These are phyloP conservation scores for Steromphala cineraria DNA, from an alignment of 2,888 invertebrate species.

Conservation along the genomic window DNA sequence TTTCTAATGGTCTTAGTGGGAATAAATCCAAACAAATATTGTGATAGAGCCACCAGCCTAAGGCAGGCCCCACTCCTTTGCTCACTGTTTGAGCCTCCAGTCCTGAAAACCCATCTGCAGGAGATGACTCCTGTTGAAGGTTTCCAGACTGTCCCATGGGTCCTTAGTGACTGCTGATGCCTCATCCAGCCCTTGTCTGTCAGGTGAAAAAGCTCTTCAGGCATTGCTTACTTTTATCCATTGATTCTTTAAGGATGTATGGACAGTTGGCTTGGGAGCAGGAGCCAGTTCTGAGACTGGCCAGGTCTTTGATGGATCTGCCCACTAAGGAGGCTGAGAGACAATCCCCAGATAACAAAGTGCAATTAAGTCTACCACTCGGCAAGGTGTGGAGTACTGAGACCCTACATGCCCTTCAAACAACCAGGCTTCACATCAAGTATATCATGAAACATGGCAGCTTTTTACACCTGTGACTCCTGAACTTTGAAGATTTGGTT, in stretches of 20 bases:
- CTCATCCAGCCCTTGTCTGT: background rate
- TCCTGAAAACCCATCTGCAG: background rate
- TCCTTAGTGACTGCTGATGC: constrained; percentile 4
- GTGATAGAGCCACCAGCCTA: constrained; percentile 22
- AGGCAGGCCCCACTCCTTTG: background rate
- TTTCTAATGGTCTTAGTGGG: constrained; percentile 22
- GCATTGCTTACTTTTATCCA: constrained; percentile 11
- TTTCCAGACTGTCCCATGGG: constrained; percentile 3
- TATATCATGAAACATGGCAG: background rate
- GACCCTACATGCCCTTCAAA: background rate
- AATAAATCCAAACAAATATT: constrained; percentile 23
- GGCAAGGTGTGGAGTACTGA: background rate
- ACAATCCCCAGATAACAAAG: constrained; percentile 1
- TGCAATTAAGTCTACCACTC: constrained; percentile 5
- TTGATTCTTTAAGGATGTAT: background rate
- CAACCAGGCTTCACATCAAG: background rate
- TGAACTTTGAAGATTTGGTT: background rate
- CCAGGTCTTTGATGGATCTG: background rate
- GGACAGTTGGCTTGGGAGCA: constrained; percentile 5
- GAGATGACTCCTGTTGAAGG: background rate
- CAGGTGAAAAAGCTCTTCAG: constrained; percentile 11
- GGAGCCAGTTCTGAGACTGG: constrained; percentile 5
- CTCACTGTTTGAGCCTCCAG: background rate
- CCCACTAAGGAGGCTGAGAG: background rate
- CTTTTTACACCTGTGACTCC: background rate